Conservation (phyloP, 1,140 invertebrate genomes). For the Heliconius himera region DNA sequence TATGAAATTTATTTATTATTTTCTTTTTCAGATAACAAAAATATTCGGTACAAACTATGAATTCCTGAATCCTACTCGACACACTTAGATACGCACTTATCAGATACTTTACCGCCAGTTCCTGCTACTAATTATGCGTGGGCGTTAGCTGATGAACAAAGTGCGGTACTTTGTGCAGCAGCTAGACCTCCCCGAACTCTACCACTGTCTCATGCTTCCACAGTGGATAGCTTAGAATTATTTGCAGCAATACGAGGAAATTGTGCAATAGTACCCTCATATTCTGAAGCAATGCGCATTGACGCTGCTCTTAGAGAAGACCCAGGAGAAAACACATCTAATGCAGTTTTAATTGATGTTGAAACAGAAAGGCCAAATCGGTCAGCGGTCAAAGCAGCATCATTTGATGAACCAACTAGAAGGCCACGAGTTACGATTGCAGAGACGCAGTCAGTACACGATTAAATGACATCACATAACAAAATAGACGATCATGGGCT, state of each 20-base stretch:
- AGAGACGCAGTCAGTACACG: conserved; percentile 61
- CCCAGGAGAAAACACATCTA: conserved; percentile 55
- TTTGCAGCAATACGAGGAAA: conserved; percentile 78
- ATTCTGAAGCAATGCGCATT: conserved; percentile 83
- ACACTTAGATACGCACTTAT: conserved; percentile 78
- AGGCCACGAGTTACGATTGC: conserved; percentile 62
- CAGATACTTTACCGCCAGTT: conserved; percentile 73
- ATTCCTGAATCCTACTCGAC: conserved; percentile 74
- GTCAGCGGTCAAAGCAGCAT: conserved; percentile 65
- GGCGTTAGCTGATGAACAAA: conserved; percentile 83
- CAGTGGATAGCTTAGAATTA: conserved; percentile 72
- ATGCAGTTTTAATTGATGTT: conserved; percentile 55
- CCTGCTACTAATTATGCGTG: conserved; percentile 68
- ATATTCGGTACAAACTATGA: conserved; percentile 87
- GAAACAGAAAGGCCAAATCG: conserved; percentile 55
- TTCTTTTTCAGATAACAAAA: conserved; percentile 84
- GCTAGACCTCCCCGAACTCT: conserved; percentile 87
- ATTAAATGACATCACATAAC: conserved; percentile 64
- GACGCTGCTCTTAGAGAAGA: conserved; percentile 75
- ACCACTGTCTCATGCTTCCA: conserved; percentile 84
- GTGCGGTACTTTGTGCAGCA: conserved; percentile 82
- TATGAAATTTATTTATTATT: background rate
- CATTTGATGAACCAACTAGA: conserved; percentile 69
- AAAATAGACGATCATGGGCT: conserved; percentile 72
- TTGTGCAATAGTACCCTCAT: conserved; percentile 82